These are phyloP conservation scores for Paracanthobrama guichenoti DNA, from an alignment of 2,113 vertebrate species.

Conservation along the genomic window DNA sequence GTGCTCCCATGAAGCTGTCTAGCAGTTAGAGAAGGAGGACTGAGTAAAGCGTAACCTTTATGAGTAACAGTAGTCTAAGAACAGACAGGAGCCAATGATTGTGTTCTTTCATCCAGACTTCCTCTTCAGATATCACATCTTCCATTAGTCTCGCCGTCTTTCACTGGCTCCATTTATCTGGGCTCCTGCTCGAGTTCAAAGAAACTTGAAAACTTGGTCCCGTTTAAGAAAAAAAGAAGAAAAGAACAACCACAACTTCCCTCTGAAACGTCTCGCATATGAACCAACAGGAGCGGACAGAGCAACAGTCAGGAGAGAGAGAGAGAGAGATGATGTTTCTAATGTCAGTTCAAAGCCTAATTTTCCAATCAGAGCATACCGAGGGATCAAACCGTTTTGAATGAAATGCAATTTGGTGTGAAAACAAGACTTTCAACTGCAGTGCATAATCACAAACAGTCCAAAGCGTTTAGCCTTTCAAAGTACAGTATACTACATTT, in stretches of 20 bases:
- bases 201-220: constrained; percentile 8
- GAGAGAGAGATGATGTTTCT: background rate
- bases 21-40: constrained; percentile 32
- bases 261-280: background rate
- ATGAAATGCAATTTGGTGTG: background rate
- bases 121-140: background rate
- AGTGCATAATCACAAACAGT: too few species aligned
- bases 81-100: background rate
- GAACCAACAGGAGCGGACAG: background rate
- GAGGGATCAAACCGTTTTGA: background rate
- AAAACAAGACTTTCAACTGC: background rate
- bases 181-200: constrained; percentile 15
- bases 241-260: background rate
- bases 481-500: too few species aligned
- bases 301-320: background rate
- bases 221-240: constrained; percentile 25
- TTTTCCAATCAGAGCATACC: background rate
- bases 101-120: constrained; percentile 11
- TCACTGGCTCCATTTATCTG: background rate
- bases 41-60: constrained; percentile 60
- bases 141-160: constrained; percentile 26
- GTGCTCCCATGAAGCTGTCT: background rate
- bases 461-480: too few species aligned
- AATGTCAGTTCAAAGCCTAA: background rate
- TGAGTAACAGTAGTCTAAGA: background rate